Base-by-base conservation (phyloP, 37 sponge, comb jelly and placozoan species). In the Axinella damicornis region DNA sequence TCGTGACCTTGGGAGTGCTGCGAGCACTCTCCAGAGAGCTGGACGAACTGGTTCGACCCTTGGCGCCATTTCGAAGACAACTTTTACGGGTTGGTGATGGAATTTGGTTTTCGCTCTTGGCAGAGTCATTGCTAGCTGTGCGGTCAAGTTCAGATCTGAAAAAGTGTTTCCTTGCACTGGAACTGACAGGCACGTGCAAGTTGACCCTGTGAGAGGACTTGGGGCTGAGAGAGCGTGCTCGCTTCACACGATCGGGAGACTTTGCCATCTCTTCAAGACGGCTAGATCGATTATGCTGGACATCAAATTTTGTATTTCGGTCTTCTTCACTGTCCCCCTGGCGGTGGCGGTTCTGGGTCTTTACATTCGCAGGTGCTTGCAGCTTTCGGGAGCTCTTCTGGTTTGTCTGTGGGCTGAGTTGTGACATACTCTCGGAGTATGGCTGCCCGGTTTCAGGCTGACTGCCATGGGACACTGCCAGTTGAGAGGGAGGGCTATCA, bases 171-270 rank as follows among this genome's bases (percentile, higher is more conserved):
- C 9, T 9, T 9, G 9, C 6, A 46, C 46, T 46, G 46, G n/a
- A n/a, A n/a, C 9, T 46, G 6, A 46, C 9, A 46, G 46, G 46
- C 9, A 9, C 4, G 9, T 9, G 46, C 9, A 46, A 46, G 46
- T 46, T 46, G 46, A 87, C n/a, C 5, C 87, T 25, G n/a, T 77
- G 87, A n/a, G 83, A 71, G 24, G 73, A 58, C 57, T 89, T 82
- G 55, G 89, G 89, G 37, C 89, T 89, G 27, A 89, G 78, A n/a
- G 89, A 89, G 32, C 82, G 89, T 5, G 89, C 89, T 15, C 89
- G 83, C 55, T 71, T 78, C 2, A 52, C 65, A 28, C 25, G n/a
- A n/a, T n/a, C n/a, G 4, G 46, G 46, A 12, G 46, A 46, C 46
- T 46, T 46, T 9, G 9, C 9, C 4, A 46, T 46, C 46, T 46